Evolutionary conservation across 1,140 invertebrate genomes (phyloP), one percentile per base, ranked within the genome.

Genomic region (Rhysida immarginata): DNA sequence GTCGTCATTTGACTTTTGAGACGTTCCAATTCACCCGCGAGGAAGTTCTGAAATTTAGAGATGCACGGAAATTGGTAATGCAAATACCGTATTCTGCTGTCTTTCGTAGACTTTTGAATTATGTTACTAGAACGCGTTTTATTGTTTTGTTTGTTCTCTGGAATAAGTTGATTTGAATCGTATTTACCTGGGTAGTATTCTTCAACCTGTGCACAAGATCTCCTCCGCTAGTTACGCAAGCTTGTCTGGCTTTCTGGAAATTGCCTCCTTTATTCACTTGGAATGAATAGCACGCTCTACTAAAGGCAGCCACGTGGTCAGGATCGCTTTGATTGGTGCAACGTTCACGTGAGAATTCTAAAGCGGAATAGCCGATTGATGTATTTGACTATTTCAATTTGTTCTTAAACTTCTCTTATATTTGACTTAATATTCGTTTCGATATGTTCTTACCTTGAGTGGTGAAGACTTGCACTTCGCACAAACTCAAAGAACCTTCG

Each of bases 391-490:
- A n/a, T n/a, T n/a, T n/a, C n/a, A n/a, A n/a, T n/a, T n/a, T n/a
- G n/a, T n/a, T n/a, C n/a, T n/a, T n/a, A n/a, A n/a, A n/a, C n/a
- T n/a, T n/a, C n/a, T n/a, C n/a, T n/a, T n/a, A n/a, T n/a, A n/a
- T n/a, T n/a, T n/a, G n/a, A n/a, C n/a, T n/a, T n/a, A n/a, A n/a
- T n/a, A n/a, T n/a, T n/a, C n/a, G n/a, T n/a, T n/a, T n/a, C n/a
- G n/a, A n/a, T n/a, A n/a, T n/a, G 21, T 51, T 26, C 11, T 74
- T 69, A 87, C 85, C 86, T 71, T 91, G 85, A 16, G 86, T 87
- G 1, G 86, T 87, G 64, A 91, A 93, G 1, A 92, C 84, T 73
- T 92, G 85, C 1, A 93, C 87, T 73, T 94, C 88, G 66, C 89
- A 93, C 0, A 93, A 71, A 3, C 87, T 89, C 16, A 94, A 70